Base-by-base conservation (phyloP, 1,140 invertebrate species). In the Drosophila quadrilineata region DNA sequence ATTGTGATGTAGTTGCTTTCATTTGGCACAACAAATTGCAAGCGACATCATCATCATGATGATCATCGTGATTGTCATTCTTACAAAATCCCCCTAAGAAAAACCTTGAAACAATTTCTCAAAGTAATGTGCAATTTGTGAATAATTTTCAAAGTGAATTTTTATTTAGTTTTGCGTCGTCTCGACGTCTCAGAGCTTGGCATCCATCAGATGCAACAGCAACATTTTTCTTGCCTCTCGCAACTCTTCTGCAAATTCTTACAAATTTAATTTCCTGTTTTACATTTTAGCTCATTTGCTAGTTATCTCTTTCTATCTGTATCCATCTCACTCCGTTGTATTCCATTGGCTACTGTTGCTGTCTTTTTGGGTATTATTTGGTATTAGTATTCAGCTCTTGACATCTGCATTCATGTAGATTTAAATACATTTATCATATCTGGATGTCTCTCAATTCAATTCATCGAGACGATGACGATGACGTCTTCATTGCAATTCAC, bases 201-300 rank as follows among this genome's bases (percentile, higher is more conserved):
- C 6, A 50, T 28, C 38, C 38, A 26, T 21, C 29, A 10, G 52
- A 59, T 71, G 73, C 73, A 76, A 76, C 68, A 71, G 74, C n/a
- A n/a, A n/a, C n/a, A n/a, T 64, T 72, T 68, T 19, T n/a, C 19
- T 26, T 22, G 17, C 8, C 24, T 21, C 29, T 26, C n/a, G 50
- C n/a, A n/a, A 16, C 28, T 38, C 59, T 68, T 73, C 68, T 84
- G 59, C 63, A 63, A 77, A 72, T 84, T 76, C 72, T 70, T 62
- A 56, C 85, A 77, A 82, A 82, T 82, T 82, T 77, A 82, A 82
- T 84, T 82, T 82, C 77, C 77, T 82, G 75, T 60, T 68, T 66
- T 56, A 40, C 63, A 65, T 58, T 74, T 74, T 67, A 70, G 46
- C 69, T 68, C 68, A 45, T 48, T 50, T 43, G 41, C 16, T 17